phyloP scores from a whole-genome alignment of 1,140 invertebrate species.

The Wiebesia pumilae region DNA sequence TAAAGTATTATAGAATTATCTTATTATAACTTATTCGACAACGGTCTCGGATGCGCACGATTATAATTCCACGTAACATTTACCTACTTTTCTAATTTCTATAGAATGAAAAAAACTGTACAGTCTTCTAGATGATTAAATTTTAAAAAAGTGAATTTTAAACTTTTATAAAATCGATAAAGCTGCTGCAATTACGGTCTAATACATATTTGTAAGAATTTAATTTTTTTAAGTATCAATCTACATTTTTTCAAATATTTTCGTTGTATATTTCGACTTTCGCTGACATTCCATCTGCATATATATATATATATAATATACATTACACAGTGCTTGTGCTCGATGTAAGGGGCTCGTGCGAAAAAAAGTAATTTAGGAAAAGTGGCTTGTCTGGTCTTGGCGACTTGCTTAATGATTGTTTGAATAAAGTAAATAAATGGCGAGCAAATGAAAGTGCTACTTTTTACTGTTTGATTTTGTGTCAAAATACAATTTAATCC shows the following conservation, averaged over 20 bases:
- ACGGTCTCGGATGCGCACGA: constrained; percentile 31
- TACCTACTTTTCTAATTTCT: constrained; percentile 48
- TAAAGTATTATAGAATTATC: constrained; percentile 56
- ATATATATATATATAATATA: too few relatives aligned
- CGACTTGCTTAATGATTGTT: constrained; percentile 10
- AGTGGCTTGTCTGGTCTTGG: constrained; percentile 16
- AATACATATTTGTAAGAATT: constrained; percentile 27
- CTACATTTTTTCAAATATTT: not conserved
- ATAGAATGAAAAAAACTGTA: constrained; percentile 10
- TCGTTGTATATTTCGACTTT: constrained; percentile 28
- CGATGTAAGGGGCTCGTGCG: not conserved
- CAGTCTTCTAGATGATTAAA: constrained; percentile 24
- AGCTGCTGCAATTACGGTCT: constrained; percentile 12
- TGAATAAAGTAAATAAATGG: not conserved
- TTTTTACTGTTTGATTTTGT: constrained; percentile 6
- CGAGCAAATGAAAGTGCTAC: not conserved
- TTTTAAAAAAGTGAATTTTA: constrained; percentile 21
- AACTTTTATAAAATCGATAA: constrained; percentile 41
- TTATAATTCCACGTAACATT: constrained; percentile 24
- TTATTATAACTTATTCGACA: constrained; percentile 43
- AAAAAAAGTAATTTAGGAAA: not conserved
- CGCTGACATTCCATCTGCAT: constrained; percentile 43
- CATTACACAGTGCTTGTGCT: constrained; percentile 6
- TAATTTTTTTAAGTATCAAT: constrained; percentile 34
- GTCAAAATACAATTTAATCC: constrained; percentile 12